Evolutionary conservation across 2,113 vertebrate species (phyloP).

Genomic region (Otus sunia): DNA sequence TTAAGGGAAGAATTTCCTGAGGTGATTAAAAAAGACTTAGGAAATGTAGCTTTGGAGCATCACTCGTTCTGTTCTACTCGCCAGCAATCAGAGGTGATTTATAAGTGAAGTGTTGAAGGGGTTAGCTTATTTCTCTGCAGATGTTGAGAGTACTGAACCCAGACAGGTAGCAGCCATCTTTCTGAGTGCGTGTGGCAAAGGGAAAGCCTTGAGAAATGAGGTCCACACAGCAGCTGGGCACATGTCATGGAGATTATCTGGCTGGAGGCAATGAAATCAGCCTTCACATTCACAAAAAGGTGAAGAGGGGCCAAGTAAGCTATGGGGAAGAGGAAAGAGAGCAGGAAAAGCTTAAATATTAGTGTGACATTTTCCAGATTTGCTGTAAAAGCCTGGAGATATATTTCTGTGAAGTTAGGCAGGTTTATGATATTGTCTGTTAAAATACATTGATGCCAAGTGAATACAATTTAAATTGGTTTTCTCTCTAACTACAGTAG

Average conservation of each 20-base stretch:
- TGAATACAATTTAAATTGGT: constrained; percentile 21
- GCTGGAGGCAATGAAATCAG: background rate
- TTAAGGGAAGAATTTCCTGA: background rate
- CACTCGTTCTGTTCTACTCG: background rate
- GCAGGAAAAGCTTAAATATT: constrained; percentile 6
- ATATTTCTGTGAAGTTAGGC: background rate
- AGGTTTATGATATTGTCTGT: constrained; percentile 23
- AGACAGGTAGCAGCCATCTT: background rate
- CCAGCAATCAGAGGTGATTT: background rate
- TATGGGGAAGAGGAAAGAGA: background rate
- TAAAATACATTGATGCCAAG: constrained; percentile 25
- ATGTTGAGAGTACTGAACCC: background rate
- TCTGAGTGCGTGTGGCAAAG: background rate
- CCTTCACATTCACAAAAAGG: background rate
- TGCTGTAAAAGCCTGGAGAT: constrained; percentile 17
- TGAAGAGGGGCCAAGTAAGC: background rate
- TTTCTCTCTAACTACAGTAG: constrained; percentile 22
- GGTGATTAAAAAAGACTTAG: background rate
- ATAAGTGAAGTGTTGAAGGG: background rate
- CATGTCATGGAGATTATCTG: background rate
- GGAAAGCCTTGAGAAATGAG: background rate
- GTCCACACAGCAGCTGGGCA: background rate
- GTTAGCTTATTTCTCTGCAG: background rate
- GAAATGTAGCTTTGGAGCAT: background rate
- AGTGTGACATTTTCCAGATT: constrained; percentile 7